Evolutionary conservation across 2,888 invertebrate genomes (phyloP), one percentile per base, ranked within the genome.

Genomic region (Encarsia formosa): DNA sequence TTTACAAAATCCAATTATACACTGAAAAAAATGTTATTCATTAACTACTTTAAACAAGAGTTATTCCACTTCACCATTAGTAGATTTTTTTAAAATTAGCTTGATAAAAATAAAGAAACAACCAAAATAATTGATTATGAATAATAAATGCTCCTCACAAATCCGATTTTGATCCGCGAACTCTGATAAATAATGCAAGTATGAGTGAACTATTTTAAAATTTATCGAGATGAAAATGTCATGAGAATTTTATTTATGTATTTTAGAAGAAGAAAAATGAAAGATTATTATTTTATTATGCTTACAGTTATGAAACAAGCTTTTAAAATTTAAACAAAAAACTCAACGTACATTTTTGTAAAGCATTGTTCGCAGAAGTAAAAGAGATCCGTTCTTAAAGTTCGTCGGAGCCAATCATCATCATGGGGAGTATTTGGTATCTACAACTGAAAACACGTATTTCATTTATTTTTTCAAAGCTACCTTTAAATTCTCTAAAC

Each of bases 401-500:
- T 56, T 56, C 56, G 39, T 56, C 53, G 26, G 50, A 48, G 50
- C 48, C 53, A 48, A 56, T 56, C 53, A 51, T 53, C 53, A 51
- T 53, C 53, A 53, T 53, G 44, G 56, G 56, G 29, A 56, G 56
- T 45, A 56, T 53, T 56, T 56, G 56, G 53, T 56, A 56, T 53
- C 48, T 53, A 51, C 56, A 56, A 56, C 56, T 53, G 56, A 56
- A 56, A 56, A 53, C 34, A 53, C 53, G 48, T 45, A 48, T 43
- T 45, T 50, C 26, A 31, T 47, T 50, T 50, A 44, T 47, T 41
- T 51, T 13, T 42, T 23, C 6, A 5, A 18, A 26, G 26, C 26
- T 26, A 11, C 26, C 11, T 11, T 8, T 11, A 26, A 26, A 26
- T 11, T 26, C 11, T 11, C 6, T 26, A n/a, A n/a, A n/a, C n/a